Base-by-base conservation (phyloP, 1,140 invertebrate genomes). In the Megalopta genalis region DNA sequence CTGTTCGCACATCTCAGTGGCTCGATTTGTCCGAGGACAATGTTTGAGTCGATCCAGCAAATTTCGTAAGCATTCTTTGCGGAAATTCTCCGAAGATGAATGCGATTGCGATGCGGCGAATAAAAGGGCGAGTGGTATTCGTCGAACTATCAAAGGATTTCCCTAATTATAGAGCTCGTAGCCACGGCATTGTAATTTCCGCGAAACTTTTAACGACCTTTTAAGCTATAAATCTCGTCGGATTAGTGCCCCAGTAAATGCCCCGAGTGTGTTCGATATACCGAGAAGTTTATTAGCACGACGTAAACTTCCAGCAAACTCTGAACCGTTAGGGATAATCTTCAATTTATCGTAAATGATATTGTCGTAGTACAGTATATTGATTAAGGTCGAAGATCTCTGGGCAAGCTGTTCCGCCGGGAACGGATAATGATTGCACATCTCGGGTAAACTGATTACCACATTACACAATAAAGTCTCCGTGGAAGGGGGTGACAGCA, bases 331-430 rank as follows among this genome's bases (percentile, higher is more conserved):
- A 85, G 64, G 69, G 77, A 75, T 72, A 54, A 74, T 64, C 83
- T 68, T 73, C 83, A 80, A 86, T 85, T 77, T 85, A 49, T 65
- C 70, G 75, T 82, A 85, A 86, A 86, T 72, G 84, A 74, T 71
- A 62, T 72, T 81, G 72, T 82, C 75, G 63, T 59, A 74, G 71
- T 67, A 14, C 54, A 16, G 79, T 65, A 81, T 86, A 75, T 76
- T 86, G 79, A 86, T 86, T 84, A 85, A 78, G 64, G 76, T 85
- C 75, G 82, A 80, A 83, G 77, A 83, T 86, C 68, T 72, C 9
- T 14, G 4, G 49, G 62, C 57, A 76, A 70, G 68, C 62, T 77
- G 60, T 81, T 65, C 46, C 60, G 68, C 71, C 68, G 54, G 64
- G 21, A 52, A 74, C 63, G n/a, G 64, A 84, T 81, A 77, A 85